Evolutionary conservation across 2,888 invertebrate genomes (phyloP).

Genomic region (Dascillus cervinus): DNA sequence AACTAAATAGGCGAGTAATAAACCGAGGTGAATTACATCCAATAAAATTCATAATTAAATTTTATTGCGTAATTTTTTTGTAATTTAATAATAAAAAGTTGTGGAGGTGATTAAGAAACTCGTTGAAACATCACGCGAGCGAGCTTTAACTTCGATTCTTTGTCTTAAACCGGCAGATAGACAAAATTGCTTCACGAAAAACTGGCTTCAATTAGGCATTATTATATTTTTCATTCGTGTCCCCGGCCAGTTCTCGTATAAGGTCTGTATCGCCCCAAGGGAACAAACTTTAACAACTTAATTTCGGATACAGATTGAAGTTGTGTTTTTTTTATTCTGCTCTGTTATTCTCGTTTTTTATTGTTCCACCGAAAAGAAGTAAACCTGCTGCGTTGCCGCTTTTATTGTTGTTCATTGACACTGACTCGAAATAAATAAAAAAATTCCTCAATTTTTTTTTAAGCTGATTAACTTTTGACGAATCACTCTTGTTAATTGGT

Average conservation of each 20-base stretch:
- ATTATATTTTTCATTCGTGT: slow-evolving; percentile 28
- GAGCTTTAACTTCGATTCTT: slow-evolving; percentile 13
- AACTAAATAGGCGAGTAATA: not conserved
- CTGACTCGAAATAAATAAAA: no score
- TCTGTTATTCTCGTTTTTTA: no score
- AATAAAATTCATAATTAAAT: no score
- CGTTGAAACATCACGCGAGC: slow-evolving; percentile 6
- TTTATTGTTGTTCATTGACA: no score
- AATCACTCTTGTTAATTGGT: no score
- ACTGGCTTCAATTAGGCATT: slow-evolving; percentile 28
- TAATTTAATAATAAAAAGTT: slow-evolving; percentile 1
- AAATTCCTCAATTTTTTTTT: no score
- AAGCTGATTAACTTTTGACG: no score
- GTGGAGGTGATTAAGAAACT: slow-evolving; percentile 1
- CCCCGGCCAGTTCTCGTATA: slow-evolving; percentile 23
- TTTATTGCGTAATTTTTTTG: no score
- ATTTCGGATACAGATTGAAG: slow-evolving; percentile 24
- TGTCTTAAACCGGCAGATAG: slow-evolving; percentile 14
- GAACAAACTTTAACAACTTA: slow-evolving; percentile 25
- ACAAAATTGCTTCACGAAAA: slow-evolving; percentile 21
- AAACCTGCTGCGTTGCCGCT: slow-evolving; percentile 10
- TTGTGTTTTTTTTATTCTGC: slow-evolving; percentile 12
- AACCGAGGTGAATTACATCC: no score
- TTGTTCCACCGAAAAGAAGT: no score
- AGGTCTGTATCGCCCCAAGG: slow-evolving; percentile 25